Base-by-base conservation (phyloP, 1,140 invertebrate genomes). In the Brachionus asplanchnoidis region DNA sequence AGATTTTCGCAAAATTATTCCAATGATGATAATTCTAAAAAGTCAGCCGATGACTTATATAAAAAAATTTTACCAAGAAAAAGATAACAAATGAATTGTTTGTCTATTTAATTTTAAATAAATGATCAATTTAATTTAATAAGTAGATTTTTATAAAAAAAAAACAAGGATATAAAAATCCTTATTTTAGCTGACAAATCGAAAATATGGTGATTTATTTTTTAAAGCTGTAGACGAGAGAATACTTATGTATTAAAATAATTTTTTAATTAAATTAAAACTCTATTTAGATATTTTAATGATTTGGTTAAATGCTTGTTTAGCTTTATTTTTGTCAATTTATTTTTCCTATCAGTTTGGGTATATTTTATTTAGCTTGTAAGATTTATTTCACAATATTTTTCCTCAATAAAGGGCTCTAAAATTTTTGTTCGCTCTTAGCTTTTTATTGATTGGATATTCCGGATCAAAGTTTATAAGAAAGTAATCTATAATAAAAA, bases 1-100 rank as follows among this genome's bases (percentile, higher is more conserved):
- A 60, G 44, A 26, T 82, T 12, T 68, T 65, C 53, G 3, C 79
- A 82, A 82, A 82, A 82, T 68, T 82, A 68, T 46, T 65, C 50
- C 12, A 56, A 14, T 42, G 79, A 82, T 17, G 26, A n/a, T 11
- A 82, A 42, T 26, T 26, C 32, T 14, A 36, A 60, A 42, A 32
- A 17, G 3, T 23, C 36, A 5, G 9, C 6, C 17, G 3, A 65
- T 44, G 0, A 6, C 6, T 42, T 12, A 7, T 66, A 42, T 46
- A 65, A 23, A 60, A 60, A 68, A 82, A 44, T 82, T 12, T 11
- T 68, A 5, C 79, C 79, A 11, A 26, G 79, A 20, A 82, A 82
- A 42, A 53, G 79, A 60, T 82, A 77, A 77, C 0, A 53, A 20
- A 60, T 26, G n/a, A 23, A 77, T 12, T 75, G 32, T 46, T 77